Conservation (phyloP, 2,113 vertebrate genomes). For the Sinocyclocheilus grahami region DNA sequence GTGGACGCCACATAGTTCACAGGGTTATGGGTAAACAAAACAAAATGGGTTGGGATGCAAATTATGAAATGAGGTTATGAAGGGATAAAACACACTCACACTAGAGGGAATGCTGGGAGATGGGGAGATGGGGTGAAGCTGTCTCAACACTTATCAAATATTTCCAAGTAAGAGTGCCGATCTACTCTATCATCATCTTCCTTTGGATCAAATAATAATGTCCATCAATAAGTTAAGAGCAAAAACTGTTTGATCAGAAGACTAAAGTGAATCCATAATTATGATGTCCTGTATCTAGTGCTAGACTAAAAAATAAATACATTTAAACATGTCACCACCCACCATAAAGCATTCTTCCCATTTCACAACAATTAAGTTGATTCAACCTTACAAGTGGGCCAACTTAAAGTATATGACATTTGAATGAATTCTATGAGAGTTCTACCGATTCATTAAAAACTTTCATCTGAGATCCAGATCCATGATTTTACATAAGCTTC, state of each 20-base stretch:
- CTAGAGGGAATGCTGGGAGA: not conserved
- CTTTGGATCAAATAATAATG: not conserved
- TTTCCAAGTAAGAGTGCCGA: not conserved
- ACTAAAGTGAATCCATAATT: not conserved
- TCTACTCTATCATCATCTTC: not conserved
- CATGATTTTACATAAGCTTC: not conserved
- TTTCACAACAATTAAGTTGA: too few species aligned
- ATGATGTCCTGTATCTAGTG: not conserved
- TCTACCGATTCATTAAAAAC: not conserved
- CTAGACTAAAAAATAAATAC: not conserved
- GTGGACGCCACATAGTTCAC: slow-evolving; percentile 62
- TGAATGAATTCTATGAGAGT: not conserved
- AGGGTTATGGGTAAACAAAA: slow-evolving; percentile 46
- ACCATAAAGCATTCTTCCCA: not conserved
- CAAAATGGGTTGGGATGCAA: slow-evolving; percentile 11
- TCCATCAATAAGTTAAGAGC: not conserved
- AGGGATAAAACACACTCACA: not conserved
- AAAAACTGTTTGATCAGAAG: not conserved
- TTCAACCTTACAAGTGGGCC: too few species aligned
- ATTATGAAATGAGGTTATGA: slow-evolving; percentile 2
- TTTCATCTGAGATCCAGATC: not conserved
- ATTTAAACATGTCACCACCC: not conserved
- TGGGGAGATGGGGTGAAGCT: not conserved
- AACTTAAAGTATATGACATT: too few species aligned
- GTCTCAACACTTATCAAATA: not conserved